Conservation (phyloP, 2,888 invertebrate species). For the Nomada fabriciana region DNA sequence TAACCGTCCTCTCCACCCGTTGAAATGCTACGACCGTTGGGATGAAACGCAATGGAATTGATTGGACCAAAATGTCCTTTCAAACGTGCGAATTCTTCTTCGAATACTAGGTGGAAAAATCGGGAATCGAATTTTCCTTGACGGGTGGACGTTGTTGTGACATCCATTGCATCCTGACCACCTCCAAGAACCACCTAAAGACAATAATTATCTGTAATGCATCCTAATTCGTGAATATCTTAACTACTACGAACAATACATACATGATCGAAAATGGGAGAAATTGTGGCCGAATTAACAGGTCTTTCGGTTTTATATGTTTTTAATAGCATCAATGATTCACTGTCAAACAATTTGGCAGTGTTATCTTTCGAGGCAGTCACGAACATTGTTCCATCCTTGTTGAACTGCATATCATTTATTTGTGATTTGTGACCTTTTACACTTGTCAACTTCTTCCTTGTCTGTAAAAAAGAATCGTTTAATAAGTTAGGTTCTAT, state of each 20-base stretch:
- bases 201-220: conserved; percentile 22
- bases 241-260: conserved; percentile 68
- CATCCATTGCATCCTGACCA: conserved; percentile 99
- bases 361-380: conserved; percentile 99
- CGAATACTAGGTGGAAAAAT: conserved; percentile 90
- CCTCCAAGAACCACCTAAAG: conserved; percentile 95
- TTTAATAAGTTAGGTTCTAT: neutral
- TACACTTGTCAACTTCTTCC: conserved; percentile 91
- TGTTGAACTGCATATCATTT: conserved; percentile 98
- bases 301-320: conserved; percentile 99
- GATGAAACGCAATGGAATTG: conserved; percentile 99
- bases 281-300: conserved; percentile 98
- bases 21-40: conserved; percentile 97
- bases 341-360: conserved; percentile 97
- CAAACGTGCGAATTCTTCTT: conserved; percentile 92
- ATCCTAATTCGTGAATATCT: neutral
- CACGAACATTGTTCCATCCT: conserved; percentile 97
- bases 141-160: conserved; percentile 96
- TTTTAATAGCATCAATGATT: conserved; percentile 94
- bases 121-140: conserved; percentile 98
- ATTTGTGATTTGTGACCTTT: conserved; percentile 94
- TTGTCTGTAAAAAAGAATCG: conserved; percentile 87
- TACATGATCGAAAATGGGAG: conserved; percentile 97
- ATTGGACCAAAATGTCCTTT: conserved; percentile 99
- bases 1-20: conserved; percentile 99